A percentile compares a stretch with the other conserved stretches of the same genome.
phyloP scores from a whole-genome alignment of 2,113 vertebrate species.

The Irena cyanogastra region DNA sequence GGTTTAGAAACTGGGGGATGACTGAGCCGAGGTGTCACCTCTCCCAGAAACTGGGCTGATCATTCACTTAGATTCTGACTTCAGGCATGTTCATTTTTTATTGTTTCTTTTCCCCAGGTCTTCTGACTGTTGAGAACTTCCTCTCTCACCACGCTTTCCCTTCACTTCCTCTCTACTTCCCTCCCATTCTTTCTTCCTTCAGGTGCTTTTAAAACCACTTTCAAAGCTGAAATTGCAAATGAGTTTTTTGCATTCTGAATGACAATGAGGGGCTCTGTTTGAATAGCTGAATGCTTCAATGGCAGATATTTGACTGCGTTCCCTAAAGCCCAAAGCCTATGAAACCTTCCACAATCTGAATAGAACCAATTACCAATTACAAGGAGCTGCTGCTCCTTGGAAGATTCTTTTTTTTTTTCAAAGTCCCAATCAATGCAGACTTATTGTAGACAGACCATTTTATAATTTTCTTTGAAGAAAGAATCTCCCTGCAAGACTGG shows the following conservation, averaged over 20 bases:
- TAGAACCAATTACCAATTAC: not conserved
- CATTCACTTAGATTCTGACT: not conserved
- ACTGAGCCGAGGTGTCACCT: not conserved
- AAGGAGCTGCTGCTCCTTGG: not conserved
- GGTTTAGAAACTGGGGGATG: not conserved
- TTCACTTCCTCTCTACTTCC: constrained; percentile 26
- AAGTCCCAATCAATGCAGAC: not conserved
- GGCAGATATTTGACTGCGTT: constrained; percentile 26
- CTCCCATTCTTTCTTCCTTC: constrained; percentile 30
- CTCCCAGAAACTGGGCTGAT: not conserved
- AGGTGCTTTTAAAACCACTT: constrained; percentile 43
- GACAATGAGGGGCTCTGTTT: constrained; percentile 42
- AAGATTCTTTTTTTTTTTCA: not conserved
- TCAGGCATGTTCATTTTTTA: not conserved
- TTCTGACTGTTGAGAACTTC: constrained; percentile 14
- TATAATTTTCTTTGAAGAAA: not conserved
- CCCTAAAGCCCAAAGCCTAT: constrained; percentile 29
- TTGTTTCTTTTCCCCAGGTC: not conserved
- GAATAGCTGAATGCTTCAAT: constrained; percentile 30
- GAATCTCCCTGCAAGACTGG: not conserved
- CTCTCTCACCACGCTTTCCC: not conserved
- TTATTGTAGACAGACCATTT: not conserved
- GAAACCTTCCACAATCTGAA: constrained; percentile 32
- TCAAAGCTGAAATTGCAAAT: constrained; percentile 54
- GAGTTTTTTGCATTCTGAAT: constrained; percentile 12